A percentile compares a stretch with the other conserved stretches of the same genome.
phyloP scores from a whole-genome alignment of 2,888 invertebrate species.

The Cordilura impudica region DNA sequence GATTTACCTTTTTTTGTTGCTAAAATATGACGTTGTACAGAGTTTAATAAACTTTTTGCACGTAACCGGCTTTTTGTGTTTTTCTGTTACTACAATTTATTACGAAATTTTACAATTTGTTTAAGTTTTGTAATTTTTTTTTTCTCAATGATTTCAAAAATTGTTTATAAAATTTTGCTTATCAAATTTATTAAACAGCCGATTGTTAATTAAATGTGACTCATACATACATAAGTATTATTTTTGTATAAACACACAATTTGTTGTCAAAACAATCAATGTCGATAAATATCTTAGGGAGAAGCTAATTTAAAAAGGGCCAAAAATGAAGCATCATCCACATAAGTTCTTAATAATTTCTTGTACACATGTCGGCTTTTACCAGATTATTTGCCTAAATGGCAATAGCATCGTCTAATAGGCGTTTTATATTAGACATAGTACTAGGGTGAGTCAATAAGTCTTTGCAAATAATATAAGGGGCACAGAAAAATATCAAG shows the following conservation, averaged over 20 bases:
- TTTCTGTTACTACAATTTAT: background rate
- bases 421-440: no score
- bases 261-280: background rate
- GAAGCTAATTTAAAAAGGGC: no score
- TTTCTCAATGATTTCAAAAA: background rate
- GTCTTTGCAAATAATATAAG: no score
- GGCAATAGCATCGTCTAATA: no score
- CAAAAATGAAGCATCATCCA: no score
- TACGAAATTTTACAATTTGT: background rate
- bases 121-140: background rate
- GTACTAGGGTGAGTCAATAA: no score
- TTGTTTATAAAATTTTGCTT: background rate
- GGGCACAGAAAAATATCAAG: no score
- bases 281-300: no score
- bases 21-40: slow-evolving; percentile 38
- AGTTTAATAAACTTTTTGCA: slow-evolving; percentile 52
- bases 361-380: no score
- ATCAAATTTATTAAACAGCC: background rate
- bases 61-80: slow-evolving; percentile 33
- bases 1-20: background rate
- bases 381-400: no score
- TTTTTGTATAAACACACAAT: background rate
- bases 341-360: no score
- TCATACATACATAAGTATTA: no score
- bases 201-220: background rate